A percentile compares a stretch with the other conserved stretches of the same genome.
These are phyloP conservation scores for Glyptemys insculpta DNA, from an alignment of 2,797 vertebrate genomes.

Conservation along the genomic window DNA sequence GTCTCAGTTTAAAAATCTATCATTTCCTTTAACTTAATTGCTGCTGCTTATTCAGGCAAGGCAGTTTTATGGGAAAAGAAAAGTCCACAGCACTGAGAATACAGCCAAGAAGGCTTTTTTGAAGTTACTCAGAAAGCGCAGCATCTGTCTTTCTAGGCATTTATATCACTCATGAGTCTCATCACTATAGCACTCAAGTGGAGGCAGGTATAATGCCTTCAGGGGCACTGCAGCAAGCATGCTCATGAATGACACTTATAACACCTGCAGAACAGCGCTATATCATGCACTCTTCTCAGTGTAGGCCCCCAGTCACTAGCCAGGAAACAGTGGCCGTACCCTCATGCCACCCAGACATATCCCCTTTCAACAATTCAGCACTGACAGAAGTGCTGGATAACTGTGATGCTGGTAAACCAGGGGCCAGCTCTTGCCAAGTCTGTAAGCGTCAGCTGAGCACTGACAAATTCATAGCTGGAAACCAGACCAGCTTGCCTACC, in stretches of 20 bases:
- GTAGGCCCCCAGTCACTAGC: not conserved
- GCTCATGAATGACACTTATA: not conserved
- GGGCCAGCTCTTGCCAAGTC: not conserved
- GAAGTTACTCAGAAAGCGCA: not conserved
- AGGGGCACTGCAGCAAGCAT: not conserved
- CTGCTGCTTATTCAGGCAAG: constrained; percentile 45
- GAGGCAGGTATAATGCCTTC: fast-evolving
- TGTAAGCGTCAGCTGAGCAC: not conserved
- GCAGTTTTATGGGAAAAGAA: not conserved
- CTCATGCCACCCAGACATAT: not conserved
- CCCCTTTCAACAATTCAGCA: not conserved
- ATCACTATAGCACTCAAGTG: not conserved
- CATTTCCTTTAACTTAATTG: constrained; percentile 14
- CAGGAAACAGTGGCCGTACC: not conserved
- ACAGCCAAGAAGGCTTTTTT: not conserved
- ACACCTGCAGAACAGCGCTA: not conserved
- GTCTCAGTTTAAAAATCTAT: constrained; percentile 32
- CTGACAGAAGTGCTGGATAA: not conserved
- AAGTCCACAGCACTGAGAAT: constrained; percentile 23
- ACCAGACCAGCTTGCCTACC: not conserved
- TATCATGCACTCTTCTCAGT: not conserved
- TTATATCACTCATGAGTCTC: not conserved
- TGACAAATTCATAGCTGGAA: not conserved
- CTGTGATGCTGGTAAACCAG: not conserved
- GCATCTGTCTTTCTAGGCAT: not conserved